Percentiles rank a stretch among this genome's conserved stretches.
These are phyloP conservation scores for Hylia prasina DNA, from an alignment of 2,113 vertebrate species.

Conservation along the genomic window DNA sequence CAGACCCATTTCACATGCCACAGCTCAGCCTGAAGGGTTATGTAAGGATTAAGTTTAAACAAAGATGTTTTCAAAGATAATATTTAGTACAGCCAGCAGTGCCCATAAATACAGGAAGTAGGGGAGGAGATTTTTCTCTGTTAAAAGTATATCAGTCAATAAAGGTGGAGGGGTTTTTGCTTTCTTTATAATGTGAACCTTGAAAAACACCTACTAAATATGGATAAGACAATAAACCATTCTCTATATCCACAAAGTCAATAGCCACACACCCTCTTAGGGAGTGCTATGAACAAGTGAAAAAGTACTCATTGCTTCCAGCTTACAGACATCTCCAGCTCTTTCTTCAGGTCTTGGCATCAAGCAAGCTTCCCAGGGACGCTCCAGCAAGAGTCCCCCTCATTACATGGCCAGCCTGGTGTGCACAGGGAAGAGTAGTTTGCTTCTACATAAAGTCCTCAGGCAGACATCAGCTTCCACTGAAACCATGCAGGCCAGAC, in stretches of 20 bases:
- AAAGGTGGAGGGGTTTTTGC: not conserved
- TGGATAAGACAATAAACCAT: not conserved
- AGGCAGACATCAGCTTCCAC: not conserved
- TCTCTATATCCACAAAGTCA: not conserved
- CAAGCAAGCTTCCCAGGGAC: not conserved
- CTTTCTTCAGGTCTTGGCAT: not conserved
- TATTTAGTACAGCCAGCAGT: not conserved
- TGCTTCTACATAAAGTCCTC: not conserved
- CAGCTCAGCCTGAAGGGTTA: not conserved
- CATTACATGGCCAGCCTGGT: accelerated
- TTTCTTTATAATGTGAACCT: not conserved
- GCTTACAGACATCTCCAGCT: not conserved
- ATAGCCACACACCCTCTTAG: not conserved
- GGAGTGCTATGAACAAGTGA: not conserved
- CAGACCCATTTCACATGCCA: not conserved
- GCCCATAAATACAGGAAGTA: not conserved
- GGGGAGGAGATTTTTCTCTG: not conserved
- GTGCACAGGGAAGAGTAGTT: not conserved
- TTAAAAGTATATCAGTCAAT: not conserved
- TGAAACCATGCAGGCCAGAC: not conserved
- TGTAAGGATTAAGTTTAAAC: not conserved
- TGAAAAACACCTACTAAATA: not conserved
- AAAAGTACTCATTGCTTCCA: not conserved
- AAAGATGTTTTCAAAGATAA: slow-evolving; percentile 15
- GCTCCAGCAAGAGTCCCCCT: not conserved